Evolutionary conservation across 2,888 invertebrate genomes (phyloP).

Genomic region (Schrankia costaestrigalis): DNA sequence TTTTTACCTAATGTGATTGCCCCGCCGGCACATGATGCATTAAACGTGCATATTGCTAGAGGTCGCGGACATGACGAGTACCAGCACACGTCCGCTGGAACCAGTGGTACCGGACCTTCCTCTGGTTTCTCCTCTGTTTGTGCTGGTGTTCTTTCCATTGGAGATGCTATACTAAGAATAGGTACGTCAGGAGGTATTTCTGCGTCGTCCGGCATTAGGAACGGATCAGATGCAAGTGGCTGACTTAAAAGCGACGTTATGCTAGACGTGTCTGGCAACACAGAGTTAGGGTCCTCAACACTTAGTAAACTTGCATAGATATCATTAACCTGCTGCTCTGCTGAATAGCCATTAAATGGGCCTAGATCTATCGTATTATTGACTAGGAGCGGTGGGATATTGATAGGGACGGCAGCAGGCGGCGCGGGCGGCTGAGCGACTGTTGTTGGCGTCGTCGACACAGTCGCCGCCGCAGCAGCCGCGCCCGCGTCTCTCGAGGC

Average conservation of each 20-base stretch:
- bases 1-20: slow-evolving; percentile 77
- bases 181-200: slow-evolving; percentile 45
- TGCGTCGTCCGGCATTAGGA: slow-evolving; percentile 58
- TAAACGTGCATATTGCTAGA: slow-evolving; percentile 79
- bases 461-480: slow-evolving; percentile 36
- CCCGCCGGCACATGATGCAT: slow-evolving; percentile 79
- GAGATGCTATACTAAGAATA: slow-evolving; percentile 44
- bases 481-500: slow-evolving; percentile 80
- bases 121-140: slow-evolving; percentile 37
- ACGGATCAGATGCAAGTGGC: slow-evolving; percentile 51
- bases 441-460: slow-evolving; percentile 22
- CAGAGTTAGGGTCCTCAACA: slow-evolving; percentile 57
- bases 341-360: slow-evolving; percentile 58
- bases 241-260: slow-evolving; percentile 62
- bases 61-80: slow-evolving; percentile 82
- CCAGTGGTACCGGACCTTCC: slow-evolving; percentile 49
- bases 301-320: slow-evolving; percentile 65
- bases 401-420: slow-evolving; percentile 31
- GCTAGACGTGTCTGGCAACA: slow-evolving; percentile 60
- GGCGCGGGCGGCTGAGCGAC: slow-evolving; percentile 23
- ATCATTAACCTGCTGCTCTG: slow-evolving; percentile 68
- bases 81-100: slow-evolving; percentile 67
- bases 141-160: slow-evolving; percentile 32
- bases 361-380: slow-evolving; percentile 59
- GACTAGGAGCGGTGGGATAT: slow-evolving; percentile 62